Base-by-base conservation (phyloP, 2,888 invertebrate genomes). In the Latheticus oryzae region DNA sequence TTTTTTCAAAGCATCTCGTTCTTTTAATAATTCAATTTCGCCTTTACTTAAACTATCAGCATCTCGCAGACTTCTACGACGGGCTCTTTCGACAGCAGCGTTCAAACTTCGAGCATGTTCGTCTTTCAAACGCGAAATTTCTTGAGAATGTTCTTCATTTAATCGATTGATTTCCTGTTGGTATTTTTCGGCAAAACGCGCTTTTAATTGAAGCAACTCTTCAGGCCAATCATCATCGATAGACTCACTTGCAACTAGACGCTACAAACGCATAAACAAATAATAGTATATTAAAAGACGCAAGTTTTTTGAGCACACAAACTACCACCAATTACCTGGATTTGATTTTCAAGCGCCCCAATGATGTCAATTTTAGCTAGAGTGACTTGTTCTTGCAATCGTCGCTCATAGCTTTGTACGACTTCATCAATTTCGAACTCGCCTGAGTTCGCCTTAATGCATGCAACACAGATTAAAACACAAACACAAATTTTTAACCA, bases 221-320 rank as follows among this genome's bases (percentile, higher is more conserved):
- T 85, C 78, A 26, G 91, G 90, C 89, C 90, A 90, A 83, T 88
- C 86, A 83, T 87, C 85, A 75, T 87, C 87, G 47, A 86, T 86
- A 60, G 84, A 82, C 13, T 89, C 87, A 70, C 85, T 86, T 3
- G 84, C 82, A 63, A 89, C 81, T 69, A 91, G 79, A 71, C 87
- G 86, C 91, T 91, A 77, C 23, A 61, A 26, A 37, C 1, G 7
- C 5, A 37, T n/a, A 21, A 7, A 45, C 30, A 8, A 1, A 23
- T 8, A 23, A 21, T 8, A 26, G 8, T 9, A 23, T 13, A 17
- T n/a, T n/a, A 32, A 13, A 9, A 8, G 26, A 35, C 8, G 3
- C n/a, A 11, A 16, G 16, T 19, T 19, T 15, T 8, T 5, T 5
- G 5, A 8, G 11, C 16, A 38, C 7, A 9, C 7, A 17, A 26